These are phyloP conservation scores for Timandra comae DNA, from an alignment of 2,888 invertebrate genomes.

Conservation along the genomic window DNA sequence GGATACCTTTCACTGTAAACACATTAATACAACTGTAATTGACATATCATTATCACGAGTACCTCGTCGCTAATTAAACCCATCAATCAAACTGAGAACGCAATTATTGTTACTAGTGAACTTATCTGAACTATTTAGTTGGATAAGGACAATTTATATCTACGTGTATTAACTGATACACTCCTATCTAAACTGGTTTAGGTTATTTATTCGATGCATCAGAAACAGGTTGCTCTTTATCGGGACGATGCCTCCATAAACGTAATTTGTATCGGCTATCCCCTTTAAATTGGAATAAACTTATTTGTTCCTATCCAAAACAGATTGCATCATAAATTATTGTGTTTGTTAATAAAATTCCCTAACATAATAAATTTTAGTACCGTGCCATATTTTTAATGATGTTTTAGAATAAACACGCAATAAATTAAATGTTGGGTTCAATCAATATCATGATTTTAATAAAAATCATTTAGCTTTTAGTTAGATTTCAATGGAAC, in stretches of 20 bases:
- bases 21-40: conserved; percentile 11
- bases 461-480: conserved; percentile 12
- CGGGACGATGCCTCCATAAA: conserved; percentile 59
- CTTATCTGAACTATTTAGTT: conserved; percentile 38
- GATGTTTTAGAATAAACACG: conserved; percentile 12
- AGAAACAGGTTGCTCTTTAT: conserved; percentile 64
- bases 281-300: conserved; percentile 59
- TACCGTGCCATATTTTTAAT: conserved; percentile 18
- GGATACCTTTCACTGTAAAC: background rate
- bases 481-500: conserved; percentile 40
- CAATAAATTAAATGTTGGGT: conserved; percentile 11
- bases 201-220: conserved; percentile 66
- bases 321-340: conserved; percentile 47
- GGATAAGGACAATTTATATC: conserved; percentile 59
- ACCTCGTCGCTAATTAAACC: conserved; percentile 18
- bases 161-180: conserved; percentile 65
- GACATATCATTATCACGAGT: conserved; percentile 16
- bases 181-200: conserved; percentile 66
- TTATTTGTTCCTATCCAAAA: conserved; percentile 53
- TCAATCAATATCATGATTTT: conserved; percentile 10
- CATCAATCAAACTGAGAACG: conserved; percentile 31
- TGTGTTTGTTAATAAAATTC: conserved; percentile 40
- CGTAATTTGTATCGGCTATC: conserved; percentile 63
- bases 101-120: conserved; percentile 34
- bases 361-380: conserved; percentile 36